A percentile compares a stretch with the other conserved stretches of the same genome.
Evolutionary conservation across 2,888 invertebrate genomes (phyloP).

Genomic region (Gari tellinella): DNA sequence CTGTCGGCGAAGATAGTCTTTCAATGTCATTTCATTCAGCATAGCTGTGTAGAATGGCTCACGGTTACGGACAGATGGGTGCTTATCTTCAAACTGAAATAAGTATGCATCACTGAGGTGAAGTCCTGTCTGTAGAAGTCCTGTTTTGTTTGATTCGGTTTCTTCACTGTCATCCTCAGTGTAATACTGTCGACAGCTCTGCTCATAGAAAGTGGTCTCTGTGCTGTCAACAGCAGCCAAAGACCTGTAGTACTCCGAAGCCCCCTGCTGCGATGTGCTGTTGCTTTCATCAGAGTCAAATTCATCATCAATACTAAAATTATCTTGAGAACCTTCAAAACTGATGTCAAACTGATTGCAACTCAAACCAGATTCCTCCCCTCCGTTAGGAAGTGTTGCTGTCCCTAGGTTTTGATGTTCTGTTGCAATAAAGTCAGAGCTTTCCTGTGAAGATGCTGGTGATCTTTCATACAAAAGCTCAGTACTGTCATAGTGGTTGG

Average conservation of each 20-base stretch:
- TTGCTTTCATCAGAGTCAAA: background rate
- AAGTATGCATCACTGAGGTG: constrained; percentile 18
- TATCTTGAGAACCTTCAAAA: too few species aligned
- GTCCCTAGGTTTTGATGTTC: too few species aligned
- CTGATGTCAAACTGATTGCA: too few species aligned
- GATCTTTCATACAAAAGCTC: too few species aligned
- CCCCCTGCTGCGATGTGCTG: too few species aligned
- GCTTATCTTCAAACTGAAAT: constrained; percentile 26
- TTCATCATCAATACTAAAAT: constrained; percentile 8
- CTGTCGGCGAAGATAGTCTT: constrained; percentile 10
- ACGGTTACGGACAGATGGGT: constrained; percentile 4
- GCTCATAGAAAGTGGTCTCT: constrained; percentile 45
- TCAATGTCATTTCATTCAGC: constrained; percentile 3
- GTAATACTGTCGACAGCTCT: constrained; percentile 31
- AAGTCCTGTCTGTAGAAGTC: too few species aligned
- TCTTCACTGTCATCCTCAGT: constrained; percentile 1
- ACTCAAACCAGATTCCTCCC: too few species aligned
- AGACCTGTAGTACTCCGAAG: background rate
- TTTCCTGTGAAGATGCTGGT: too few species aligned
- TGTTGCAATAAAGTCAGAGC: too few species aligned
- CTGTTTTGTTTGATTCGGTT: constrained; percentile 13
- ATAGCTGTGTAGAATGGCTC: constrained; percentile 16
- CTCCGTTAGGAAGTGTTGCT: too few species aligned
- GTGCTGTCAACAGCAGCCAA: background rate
- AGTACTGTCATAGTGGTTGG: too few species aligned